Conservation (phyloP, 2,888 invertebrate species). For the Ophonus ardosiacus region DNA sequence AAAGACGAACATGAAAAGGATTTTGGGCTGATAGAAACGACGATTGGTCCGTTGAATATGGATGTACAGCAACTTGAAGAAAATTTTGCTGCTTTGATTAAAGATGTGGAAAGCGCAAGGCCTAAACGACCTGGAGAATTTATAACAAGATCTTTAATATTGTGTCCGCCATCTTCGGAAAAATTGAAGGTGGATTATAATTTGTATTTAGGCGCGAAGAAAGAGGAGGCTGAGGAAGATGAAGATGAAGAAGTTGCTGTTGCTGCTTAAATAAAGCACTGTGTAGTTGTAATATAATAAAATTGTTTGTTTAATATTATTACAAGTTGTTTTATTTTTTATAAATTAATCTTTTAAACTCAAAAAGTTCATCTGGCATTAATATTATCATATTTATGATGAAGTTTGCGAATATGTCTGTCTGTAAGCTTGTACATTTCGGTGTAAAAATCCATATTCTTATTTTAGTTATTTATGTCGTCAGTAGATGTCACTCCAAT, state of each 20-base stretch:
- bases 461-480: too few relatives aligned
- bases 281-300: constrained; percentile 6
- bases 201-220: constrained; percentile 69
- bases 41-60: constrained; percentile 89
- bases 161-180: constrained; percentile 82
- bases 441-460: too few relatives aligned
- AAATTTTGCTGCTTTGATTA: constrained; percentile 83
- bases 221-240: constrained; percentile 67
- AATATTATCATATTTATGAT: too few relatives aligned
- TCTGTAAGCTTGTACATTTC: too few relatives aligned
- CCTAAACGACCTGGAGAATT: constrained; percentile 85
- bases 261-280: constrained; percentile 8
- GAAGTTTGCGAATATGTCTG: too few relatives aligned
- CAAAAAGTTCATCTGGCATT: too few relatives aligned
- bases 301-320: constrained; percentile 21
- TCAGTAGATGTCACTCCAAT: too few relatives aligned
- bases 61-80: constrained; percentile 83
- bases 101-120: constrained; percentile 81
- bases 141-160: constrained; percentile 82
- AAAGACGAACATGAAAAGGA: constrained; percentile 85
- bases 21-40: constrained; percentile 83
- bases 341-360: background rate
- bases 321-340: constrained; percentile 4
- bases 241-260: constrained; percentile 70
- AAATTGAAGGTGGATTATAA: constrained; percentile 82